phyloP scores from a whole-genome alignment of 2,888 invertebrate genomes.

The Cantharis rustica region DNA sequence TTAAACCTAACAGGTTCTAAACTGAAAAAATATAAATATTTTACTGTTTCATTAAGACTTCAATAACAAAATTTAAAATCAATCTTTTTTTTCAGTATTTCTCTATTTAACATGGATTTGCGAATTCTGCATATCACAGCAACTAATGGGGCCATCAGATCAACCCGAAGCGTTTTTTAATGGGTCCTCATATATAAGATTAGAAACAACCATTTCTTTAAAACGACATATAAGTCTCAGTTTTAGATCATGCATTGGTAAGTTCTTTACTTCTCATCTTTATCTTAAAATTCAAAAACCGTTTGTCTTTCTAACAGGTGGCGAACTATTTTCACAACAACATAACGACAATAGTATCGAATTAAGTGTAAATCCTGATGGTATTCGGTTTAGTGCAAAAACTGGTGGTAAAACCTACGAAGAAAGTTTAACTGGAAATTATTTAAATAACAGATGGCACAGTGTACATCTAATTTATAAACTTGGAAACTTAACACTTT shows the following conservation, averaged over 20 bases:
- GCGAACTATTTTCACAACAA: slow-evolving; percentile 72
- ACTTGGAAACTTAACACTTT: slow-evolving; percentile 63
- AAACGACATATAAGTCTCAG: slow-evolving; percentile 82
- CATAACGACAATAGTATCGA: slow-evolving; percentile 60
- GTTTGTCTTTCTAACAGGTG: slow-evolving; percentile 58
- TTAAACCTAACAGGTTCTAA: too few relatives aligned
- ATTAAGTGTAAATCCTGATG: slow-evolving; percentile 53
- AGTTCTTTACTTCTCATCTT: neutral
- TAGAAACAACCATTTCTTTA: slow-evolving; percentile 74
- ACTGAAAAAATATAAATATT: too few relatives aligned
- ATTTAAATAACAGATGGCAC: slow-evolving; percentile 84
- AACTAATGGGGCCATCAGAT: slow-evolving; percentile 60
- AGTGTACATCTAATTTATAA: slow-evolving; percentile 69
- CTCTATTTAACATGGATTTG: slow-evolving; percentile 17
- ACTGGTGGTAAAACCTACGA: slow-evolving; percentile 59
- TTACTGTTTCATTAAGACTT: too few relatives aligned
- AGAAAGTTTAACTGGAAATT: slow-evolving; percentile 68
- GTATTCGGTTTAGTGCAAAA: slow-evolving; percentile 58
- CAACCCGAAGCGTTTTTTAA: slow-evolving; percentile 84
- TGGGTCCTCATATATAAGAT: slow-evolving; percentile 76
- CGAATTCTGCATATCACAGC: slow-evolving; percentile 3
- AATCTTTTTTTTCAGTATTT: slow-evolving; percentile 5
- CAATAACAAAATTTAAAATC: too few relatives aligned
- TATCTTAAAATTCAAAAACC: neutral
- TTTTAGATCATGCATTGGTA: slow-evolving; percentile 76